A percentile compares a stretch with the other conserved stretches of the same genome.
These are phyloP conservation scores for Slavum lentiscoides DNA, from an alignment of 2,888 invertebrate species.

Conservation along the genomic window DNA sequence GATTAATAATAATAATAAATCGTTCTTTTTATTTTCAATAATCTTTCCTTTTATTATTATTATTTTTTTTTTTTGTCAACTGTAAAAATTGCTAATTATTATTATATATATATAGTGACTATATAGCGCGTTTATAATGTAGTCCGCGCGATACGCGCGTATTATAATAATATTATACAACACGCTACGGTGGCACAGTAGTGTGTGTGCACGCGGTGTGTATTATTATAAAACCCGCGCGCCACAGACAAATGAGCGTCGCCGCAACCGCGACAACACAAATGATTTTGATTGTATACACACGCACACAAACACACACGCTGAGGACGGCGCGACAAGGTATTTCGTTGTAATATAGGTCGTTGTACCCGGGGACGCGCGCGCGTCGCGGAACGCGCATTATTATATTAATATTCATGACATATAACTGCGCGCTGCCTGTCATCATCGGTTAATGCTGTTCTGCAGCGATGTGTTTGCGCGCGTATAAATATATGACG, in stretches of 20 bases:
- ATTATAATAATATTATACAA: too few species aligned
- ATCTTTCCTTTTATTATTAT: too few species aligned
- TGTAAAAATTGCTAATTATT: too few species aligned
- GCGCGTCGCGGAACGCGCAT: neutral
- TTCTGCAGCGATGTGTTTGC: neutral
- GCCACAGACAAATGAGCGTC: neutral
- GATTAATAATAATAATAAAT: too few species aligned
- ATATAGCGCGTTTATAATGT: too few species aligned
- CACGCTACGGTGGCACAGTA: too few species aligned
- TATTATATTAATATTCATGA: conserved; percentile 11
- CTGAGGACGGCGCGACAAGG: conserved; percentile 33
- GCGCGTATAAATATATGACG: neutral
- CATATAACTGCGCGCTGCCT: neutral
- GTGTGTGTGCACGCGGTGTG: too few species aligned
- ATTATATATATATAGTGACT: too few species aligned
- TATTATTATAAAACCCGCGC: too few species aligned
- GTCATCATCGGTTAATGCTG: neutral
- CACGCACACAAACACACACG: neutral
- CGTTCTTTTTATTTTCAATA: too few species aligned
- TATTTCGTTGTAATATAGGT: conserved; percentile 40
- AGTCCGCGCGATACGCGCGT: too few species aligned
- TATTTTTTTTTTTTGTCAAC: too few species aligned
- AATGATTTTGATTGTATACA: neutral
- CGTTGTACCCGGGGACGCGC: conserved; percentile 33
- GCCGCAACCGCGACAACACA: neutral